Percentiles rank a stretch among this genome's conserved stretches.
Conservation (phyloP, 2,113 vertebrate species). For the Eptatretus burgeri region DNA sequence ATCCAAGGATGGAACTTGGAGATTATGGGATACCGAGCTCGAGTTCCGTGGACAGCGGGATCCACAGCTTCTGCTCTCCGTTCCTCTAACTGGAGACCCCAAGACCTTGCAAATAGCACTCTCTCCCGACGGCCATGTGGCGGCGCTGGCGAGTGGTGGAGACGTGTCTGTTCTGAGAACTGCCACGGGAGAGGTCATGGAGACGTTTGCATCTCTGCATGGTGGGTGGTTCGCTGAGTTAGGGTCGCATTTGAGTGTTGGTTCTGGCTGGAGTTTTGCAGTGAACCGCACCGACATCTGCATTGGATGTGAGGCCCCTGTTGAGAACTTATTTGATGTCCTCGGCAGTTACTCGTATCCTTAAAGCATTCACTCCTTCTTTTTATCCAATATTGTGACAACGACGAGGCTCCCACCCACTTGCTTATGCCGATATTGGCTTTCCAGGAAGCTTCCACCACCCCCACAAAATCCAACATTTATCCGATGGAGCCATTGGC, state of each 20-base stretch:
- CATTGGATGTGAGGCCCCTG: neutral
- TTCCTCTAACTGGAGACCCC: slow-evolving; percentile 19
- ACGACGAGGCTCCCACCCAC: no score
- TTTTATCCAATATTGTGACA: no score
- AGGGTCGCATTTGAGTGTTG: neutral
- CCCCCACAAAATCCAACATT: no score
- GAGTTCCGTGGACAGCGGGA: slow-evolving; percentile 89
- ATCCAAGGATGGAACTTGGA: slow-evolving; percentile 79
- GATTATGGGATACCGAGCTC: slow-evolving; percentile 69
- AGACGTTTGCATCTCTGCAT: slow-evolving; percentile 30
- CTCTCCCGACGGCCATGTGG: slow-evolving; percentile 36
- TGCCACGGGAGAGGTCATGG: slow-evolving; percentile 28
- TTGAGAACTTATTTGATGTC: neutral
- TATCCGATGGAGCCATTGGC: no score
- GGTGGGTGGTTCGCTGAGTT: slow-evolving; percentile 10
- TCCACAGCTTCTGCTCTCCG: slow-evolving; percentile 41
- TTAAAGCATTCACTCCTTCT: neutral
- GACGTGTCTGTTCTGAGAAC: slow-evolving; percentile 32
- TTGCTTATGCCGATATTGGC: no score
- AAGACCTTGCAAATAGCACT: slow-evolving; percentile 30
- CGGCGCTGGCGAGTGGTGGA: slow-evolving; percentile 29
- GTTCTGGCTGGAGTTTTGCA: neutral
- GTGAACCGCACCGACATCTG: neutral
- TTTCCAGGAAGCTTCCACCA: no score
- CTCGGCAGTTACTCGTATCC: neutral